Evolutionary conservation across 2,113 vertebrate genomes (phyloP).

Genomic region (Numenius arquata): DNA sequence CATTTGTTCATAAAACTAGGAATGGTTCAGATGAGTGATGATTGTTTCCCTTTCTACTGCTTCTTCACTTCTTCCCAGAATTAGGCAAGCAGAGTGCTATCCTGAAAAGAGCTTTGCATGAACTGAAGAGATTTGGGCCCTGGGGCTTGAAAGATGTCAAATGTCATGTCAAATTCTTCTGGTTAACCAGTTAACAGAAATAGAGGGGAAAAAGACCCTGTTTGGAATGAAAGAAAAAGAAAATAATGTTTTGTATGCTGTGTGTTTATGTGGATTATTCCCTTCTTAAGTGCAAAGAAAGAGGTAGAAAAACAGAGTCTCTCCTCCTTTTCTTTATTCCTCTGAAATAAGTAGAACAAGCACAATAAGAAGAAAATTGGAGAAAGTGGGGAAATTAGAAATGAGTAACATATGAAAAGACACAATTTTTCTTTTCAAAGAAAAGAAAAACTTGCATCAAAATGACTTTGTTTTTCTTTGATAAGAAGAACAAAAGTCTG

Average conservation of each 20-base stretch:
- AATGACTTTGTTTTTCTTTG: neutral
- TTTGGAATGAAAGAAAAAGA: neutral
- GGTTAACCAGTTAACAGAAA: neutral
- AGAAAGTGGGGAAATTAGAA: neutral
- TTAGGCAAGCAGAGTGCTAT: neutral
- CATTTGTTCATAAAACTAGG: neutral
- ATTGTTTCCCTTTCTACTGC: neutral
- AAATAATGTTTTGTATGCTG: neutral
- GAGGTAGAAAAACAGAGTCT: neutral
- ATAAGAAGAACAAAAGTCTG: neutral
- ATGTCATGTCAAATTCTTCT: neutral
- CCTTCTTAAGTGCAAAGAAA: neutral
- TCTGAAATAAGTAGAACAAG: neutral
- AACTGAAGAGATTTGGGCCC: neutral
- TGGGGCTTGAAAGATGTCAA: neutral
- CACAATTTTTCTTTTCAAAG: neutral
- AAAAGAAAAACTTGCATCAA: neutral
- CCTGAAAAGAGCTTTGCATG: neutral
- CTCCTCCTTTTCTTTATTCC: neutral
- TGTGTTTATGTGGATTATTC: neutral
- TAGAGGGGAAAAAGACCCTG: neutral
- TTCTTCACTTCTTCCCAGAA: neutral
- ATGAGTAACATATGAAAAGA: neutral
- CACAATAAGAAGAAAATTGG: neutral
- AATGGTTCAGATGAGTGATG: neutral